Evolutionary conservation across 2,113 vertebrate species (phyloP).

Genomic region (Calidris pugnax): DNA sequence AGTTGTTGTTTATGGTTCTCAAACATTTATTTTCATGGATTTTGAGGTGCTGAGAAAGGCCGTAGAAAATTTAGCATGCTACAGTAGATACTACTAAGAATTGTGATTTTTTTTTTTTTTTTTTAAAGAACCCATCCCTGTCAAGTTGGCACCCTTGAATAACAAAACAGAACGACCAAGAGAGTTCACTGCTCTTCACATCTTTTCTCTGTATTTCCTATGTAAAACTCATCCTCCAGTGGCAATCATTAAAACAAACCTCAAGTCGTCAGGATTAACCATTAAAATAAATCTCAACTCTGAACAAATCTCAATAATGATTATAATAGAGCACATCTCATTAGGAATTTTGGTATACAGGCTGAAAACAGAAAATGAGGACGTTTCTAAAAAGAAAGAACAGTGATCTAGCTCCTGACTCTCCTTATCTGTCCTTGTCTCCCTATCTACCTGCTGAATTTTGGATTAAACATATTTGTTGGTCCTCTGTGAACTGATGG

Average conservation of each 20-base stretch:
- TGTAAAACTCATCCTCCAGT: neutral
- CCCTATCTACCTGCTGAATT: neutral
- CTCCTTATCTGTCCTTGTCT: neutral
- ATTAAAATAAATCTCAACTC: neutral
- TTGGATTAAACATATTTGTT: neutral
- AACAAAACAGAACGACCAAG: neutral
- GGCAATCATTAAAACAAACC: neutral
- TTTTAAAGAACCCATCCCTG: neutral
- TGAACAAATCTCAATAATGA: neutral
- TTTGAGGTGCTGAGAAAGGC: neutral
- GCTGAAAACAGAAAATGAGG: neutral
- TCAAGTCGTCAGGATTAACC: neutral
- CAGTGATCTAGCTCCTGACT: neutral
- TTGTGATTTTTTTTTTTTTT: neutral
- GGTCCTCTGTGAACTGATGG: neutral
- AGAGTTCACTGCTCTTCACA: neutral
- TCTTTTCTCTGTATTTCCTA: neutral
- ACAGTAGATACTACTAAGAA: neutral
- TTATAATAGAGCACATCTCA: neutral
- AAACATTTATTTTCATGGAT: neutral
- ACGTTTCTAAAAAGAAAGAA: neutral
- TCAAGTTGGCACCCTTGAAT: neutral
- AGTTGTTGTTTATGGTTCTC: neutral
- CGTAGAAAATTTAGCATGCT: neutral
- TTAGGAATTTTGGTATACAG: neutral